Conservation (phyloP, 2,797 vertebrate species). For the Valencia hispanica region DNA sequence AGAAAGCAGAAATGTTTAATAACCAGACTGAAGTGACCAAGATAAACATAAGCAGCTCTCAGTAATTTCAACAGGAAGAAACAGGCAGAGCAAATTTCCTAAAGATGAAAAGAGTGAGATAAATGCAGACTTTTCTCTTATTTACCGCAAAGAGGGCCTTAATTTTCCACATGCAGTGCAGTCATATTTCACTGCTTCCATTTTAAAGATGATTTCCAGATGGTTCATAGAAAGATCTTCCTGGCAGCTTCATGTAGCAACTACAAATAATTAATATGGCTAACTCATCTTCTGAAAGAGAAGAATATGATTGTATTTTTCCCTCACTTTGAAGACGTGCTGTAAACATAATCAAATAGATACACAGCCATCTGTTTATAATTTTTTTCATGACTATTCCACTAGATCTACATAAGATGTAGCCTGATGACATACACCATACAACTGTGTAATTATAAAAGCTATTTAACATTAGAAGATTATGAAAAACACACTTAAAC, state of each 20-base stretch:
- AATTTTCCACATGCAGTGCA: slow-evolving; percentile 6
- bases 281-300: background rate
- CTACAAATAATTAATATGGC: background rate
- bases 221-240: slow-evolving; percentile 10
- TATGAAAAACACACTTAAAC: too few species aligned
- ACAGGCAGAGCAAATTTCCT: slow-evolving; percentile 5
- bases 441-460: too few species aligned
- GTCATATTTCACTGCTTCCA: slow-evolving; percentile 15
- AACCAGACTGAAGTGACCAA: slow-evolving; percentile 13
- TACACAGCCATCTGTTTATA: background rate
- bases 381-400: background rate
- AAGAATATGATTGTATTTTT: background rate
- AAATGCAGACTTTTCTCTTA: slow-evolving; percentile 20
- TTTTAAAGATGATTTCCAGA: slow-evolving; percentile 20
- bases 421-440: too few species aligned
- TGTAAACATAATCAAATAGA: background rate
- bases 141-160: slow-evolving; percentile 14
- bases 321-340: background rate
- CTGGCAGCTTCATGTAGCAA: background rate
- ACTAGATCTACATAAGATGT: background rate
- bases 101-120: slow-evolving; percentile 10
- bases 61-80: slow-evolving; percentile 19
- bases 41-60: background rate
- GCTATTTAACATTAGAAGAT: too few species aligned
- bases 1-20: slow-evolving; percentile 27